A percentile compares a stretch with the other conserved stretches of the same genome.
These are phyloP conservation scores for Haliclona indistincta DNA, from an alignment of 37 sponge, comb jelly and placozoan genomes.

Conservation along the genomic window DNA sequence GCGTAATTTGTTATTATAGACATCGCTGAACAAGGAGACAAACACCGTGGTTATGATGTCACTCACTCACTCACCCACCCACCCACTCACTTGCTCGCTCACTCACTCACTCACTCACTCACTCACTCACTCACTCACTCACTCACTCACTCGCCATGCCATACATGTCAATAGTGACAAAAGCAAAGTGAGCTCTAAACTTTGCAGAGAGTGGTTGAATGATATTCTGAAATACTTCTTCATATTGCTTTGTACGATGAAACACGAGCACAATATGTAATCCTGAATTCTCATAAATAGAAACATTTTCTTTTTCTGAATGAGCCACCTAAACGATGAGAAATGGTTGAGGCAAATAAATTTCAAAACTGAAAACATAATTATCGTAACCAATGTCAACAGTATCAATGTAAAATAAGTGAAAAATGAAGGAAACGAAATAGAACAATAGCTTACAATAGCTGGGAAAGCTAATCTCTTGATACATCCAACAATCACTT, in stretches of 20 bases:
- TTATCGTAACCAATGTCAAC: no score
- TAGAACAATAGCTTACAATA: background rate
- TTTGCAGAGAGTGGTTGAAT: background rate
- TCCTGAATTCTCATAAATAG: background rate
- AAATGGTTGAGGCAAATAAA: background rate
- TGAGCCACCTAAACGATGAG: background rate
- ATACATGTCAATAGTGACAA: background rate
- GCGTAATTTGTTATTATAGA: background rate
- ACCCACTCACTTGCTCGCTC: no score
- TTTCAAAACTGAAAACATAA: background rate
- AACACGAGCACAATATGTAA: conserved; percentile 9
- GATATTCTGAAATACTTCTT: background rate
- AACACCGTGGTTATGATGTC: background rate
- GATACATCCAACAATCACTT: background rate
- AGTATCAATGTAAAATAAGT: background rate
- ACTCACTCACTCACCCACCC: no score
- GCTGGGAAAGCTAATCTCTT: background rate
- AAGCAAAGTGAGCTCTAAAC: background rate
- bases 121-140: no score
- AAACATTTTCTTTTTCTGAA: background rate
- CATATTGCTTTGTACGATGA: background rate
- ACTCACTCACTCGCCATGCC: no score
- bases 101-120: no score
- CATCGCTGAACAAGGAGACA: background rate
- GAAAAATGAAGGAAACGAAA: background rate